Conservation (phyloP, 2,113 vertebrate species). For the Passerina amoena region DNA sequence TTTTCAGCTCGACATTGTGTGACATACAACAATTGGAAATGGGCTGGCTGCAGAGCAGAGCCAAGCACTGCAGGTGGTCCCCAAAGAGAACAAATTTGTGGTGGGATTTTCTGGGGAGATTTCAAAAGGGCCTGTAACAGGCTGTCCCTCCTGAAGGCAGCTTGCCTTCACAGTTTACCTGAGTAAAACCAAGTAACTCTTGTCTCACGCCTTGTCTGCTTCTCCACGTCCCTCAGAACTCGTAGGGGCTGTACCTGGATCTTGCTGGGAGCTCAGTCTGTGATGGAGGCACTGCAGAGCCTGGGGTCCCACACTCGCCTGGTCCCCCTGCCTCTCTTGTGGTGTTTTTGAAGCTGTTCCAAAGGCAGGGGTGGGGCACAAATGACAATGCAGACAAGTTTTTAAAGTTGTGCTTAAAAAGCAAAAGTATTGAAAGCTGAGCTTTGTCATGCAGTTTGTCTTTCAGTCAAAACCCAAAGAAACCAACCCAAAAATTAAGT, state of each 20-base stretch:
- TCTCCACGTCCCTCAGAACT: neutral
- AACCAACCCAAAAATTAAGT: neutral
- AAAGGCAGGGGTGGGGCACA: neutral
- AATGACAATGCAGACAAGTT: neutral
- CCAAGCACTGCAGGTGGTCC: neutral
- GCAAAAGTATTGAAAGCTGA: neutral
- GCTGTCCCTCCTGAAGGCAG: neutral
- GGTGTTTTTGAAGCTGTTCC: neutral
- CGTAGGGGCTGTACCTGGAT: neutral
- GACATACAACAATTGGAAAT: neutral
- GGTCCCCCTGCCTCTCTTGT: neutral
- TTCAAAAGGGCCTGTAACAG: neutral
- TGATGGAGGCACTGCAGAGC: neutral
- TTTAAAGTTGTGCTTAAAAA: neutral
- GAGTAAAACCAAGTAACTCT: neutral
- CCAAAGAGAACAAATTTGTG: neutral
- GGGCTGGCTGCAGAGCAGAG: neutral
- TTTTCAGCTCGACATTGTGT: neutral
- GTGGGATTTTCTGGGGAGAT: neutral
- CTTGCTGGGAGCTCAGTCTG: neutral
- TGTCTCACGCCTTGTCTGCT: neutral
- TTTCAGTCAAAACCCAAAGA: neutral
- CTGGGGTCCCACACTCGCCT: neutral
- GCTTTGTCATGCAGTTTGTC: neutral
- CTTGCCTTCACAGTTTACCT: neutral